Conservation (phyloP, 2,888 invertebrate species). For the Epinotia brunnichana region DNA sequence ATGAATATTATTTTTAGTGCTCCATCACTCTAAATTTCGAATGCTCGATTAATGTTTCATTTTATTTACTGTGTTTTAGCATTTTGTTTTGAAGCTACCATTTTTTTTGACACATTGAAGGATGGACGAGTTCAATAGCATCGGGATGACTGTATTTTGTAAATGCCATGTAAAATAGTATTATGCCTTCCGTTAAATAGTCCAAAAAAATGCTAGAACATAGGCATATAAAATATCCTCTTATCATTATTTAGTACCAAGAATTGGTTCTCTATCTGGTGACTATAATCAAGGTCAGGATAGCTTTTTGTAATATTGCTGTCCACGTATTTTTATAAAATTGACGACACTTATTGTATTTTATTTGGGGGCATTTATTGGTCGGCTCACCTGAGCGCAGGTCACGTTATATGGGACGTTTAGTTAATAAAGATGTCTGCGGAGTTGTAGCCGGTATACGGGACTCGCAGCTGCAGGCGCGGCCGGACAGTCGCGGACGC, state of each 20-base stretch:
- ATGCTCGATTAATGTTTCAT: conserved; percentile 50
- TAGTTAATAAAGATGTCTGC: conserved; percentile 78
- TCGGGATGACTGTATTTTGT: conserved; percentile 14
- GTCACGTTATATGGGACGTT: conserved; percentile 67
- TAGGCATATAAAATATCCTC: conserved; percentile 43
- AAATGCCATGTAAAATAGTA: conserved; percentile 31
- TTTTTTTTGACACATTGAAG: conserved; percentile 23
- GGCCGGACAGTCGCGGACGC: conserved; percentile 46
- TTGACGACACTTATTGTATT: conserved; percentile 72
- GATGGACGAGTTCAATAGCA: conserved; percentile 23
- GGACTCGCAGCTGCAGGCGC: no score
- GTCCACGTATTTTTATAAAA: conserved; percentile 67
- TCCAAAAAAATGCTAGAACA: conserved; percentile 30
- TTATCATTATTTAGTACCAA: conserved; percentile 60
- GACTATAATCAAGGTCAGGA: conserved; percentile 69
- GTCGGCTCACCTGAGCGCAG: conserved; percentile 75
- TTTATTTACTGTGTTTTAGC: conserved; percentile 44
- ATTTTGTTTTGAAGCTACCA: conserved; percentile 54
- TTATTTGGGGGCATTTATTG: conserved; percentile 75
- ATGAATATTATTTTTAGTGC: conserved; percentile 51
- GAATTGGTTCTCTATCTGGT: conserved; percentile 66
- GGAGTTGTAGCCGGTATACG: conserved; percentile 46
- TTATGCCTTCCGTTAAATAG: conserved; percentile 12
- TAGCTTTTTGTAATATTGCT: conserved; percentile 67
- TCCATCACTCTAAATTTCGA: conserved; percentile 28